Conservation (phyloP, 2,888 invertebrate species). For the Eueremaeus valkanovi region DNA sequence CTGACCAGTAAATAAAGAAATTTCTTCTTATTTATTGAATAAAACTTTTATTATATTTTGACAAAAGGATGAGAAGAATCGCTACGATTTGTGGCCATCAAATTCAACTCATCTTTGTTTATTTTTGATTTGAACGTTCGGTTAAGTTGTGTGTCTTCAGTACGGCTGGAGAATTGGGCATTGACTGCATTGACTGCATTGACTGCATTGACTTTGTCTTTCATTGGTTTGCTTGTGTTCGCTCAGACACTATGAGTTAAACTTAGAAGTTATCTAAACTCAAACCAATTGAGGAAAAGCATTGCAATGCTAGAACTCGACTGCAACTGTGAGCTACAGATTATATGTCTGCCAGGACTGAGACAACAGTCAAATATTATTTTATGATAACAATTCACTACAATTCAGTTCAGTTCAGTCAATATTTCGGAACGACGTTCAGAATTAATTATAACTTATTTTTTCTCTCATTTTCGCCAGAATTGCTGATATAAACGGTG, state of each 20-base stretch:
- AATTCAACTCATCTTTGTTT: not conserved
- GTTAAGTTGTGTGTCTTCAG: not conserved
- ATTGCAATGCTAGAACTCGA: not conserved
- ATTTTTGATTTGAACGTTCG: not conserved
- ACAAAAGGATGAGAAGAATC: not conserved
- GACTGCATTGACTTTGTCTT: no score
- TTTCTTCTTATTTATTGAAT: not conserved
- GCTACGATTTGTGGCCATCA: not conserved
- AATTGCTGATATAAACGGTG: no score
- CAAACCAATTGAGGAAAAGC: not conserved
- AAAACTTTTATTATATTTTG: not conserved
- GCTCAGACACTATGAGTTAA: conserved; percentile 20
- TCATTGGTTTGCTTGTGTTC: no score
- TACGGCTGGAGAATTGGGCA: not conserved
- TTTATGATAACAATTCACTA: conserved; percentile 1
- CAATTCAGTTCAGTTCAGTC: not conserved
- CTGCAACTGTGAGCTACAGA: not conserved
- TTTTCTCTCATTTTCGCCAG: not conserved
- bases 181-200: no score
- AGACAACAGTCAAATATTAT: conserved; percentile 19
- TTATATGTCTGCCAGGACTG: not conserved
- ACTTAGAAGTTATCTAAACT: not conserved
- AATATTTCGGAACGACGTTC: not conserved
- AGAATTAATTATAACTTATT: not conserved
- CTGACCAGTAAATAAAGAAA: conserved; percentile 9